Percentiles rank a stretch among this genome's conserved stretches.
These are phyloP conservation scores for Holotrichia oblita DNA, from an alignment of 1,140 invertebrate genomes.

Conservation along the genomic window DNA sequence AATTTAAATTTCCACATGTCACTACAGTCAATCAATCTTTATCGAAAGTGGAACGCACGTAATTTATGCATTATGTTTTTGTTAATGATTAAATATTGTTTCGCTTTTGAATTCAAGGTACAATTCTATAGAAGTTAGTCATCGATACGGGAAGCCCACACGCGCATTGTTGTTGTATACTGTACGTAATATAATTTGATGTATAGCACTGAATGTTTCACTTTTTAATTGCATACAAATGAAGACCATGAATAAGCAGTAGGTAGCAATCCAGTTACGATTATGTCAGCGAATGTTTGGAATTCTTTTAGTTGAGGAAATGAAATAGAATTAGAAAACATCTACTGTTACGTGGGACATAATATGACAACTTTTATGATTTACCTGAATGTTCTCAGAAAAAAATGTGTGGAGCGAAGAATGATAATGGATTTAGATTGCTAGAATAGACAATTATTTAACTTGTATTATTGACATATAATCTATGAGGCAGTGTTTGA, in stretches of 20 bases:
- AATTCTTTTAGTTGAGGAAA: background rate
- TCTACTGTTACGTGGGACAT: too few species aligned
- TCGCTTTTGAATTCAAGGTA: conserved; percentile 15
- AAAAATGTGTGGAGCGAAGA: too few species aligned
- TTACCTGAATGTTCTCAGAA: too few species aligned
- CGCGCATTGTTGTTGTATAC: conserved; percentile 8
- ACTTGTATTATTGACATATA: background rate
- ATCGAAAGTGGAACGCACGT: conserved; percentile 3
- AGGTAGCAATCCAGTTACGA: conserved; percentile 19
- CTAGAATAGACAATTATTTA: background rate
- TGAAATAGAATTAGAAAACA: background rate
- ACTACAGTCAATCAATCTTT: background rate
- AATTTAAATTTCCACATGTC: too few species aligned
- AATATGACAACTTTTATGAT: too few species aligned
- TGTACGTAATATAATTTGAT: conserved; percentile 5
- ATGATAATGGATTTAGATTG: too few species aligned
- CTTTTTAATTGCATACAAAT: conserved; percentile 22
- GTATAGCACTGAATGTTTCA: conserved; percentile 15
- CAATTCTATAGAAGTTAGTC: conserved; percentile 7
- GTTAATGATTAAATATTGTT: conserved; percentile 16
- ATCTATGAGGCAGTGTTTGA: too few species aligned
- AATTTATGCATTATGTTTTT: conserved; percentile 2
- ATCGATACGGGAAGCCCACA: conserved; percentile 3
- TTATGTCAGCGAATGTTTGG: conserved; percentile 4
- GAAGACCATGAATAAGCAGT: conserved; percentile 10